Evolutionary conservation across 2,888 invertebrate species (phyloP), one percentile per base, ranked within the genome.

Genomic region (Ochropleura leucogaster): DNA sequence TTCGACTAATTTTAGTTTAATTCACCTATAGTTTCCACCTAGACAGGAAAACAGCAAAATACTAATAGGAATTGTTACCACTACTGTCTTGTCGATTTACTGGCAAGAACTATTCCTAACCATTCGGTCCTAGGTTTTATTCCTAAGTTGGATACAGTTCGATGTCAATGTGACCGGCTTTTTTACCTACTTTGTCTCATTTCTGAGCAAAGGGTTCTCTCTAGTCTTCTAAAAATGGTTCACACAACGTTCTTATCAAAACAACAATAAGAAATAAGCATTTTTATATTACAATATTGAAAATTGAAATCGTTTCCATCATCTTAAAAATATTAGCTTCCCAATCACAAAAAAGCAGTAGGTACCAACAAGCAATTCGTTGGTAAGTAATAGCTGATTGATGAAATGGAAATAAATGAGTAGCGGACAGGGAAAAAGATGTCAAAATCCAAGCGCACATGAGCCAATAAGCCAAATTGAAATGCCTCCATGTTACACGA

Each of bases 391-490:
- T 90, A 85, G 88, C 88, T 89, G 90, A 92, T 92, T 92, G 92
- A 94, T 94, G 91, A 90, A 93, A 93, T 93, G 93, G 93, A 92
- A 93, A 92, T 93, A 93, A 94, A 92, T 92, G 90, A 91, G 90
- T 89, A 88, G 89, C 89, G 93, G 92, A 92, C 92, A 92, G 90
- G 92, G 92, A 93, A 93, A 94, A 94, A 93, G 93, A 94, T 94
- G 95, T 94, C 94, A 95, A 95, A 94, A 93, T 93, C 92, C 91
- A 89, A 92, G 91, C 92, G 94, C 94, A 94, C 94, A 94, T 93
- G 94, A 92, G 93, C 94, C 95, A 95, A 95, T 95, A 95, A 95
- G 94, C 93, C 90, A 95, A 95, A 95, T 95, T 95, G 95, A 93
- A 95, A 95, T 94, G 93, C 93, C 94, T 93, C 91, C 90, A 92